phyloP scores from a whole-genome alignment of 2,888 invertebrate species.

The Ochropacha duplaris region DNA sequence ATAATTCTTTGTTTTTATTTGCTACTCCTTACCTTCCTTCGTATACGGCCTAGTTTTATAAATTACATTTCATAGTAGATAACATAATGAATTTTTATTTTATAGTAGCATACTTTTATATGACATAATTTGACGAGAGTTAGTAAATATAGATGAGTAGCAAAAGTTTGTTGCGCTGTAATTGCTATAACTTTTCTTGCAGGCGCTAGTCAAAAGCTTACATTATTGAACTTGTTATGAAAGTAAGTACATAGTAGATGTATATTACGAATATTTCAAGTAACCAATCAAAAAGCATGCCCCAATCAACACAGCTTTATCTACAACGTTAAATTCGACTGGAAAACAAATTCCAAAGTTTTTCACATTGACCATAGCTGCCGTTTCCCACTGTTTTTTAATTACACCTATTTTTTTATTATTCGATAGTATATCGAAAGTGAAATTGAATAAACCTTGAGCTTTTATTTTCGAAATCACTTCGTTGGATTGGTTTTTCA shows the following conservation, averaged over 20 bases:
- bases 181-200: not conserved
- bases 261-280: slow-evolving; percentile 29
- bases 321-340: slow-evolving; percentile 33
- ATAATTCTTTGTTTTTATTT: slow-evolving; percentile 8
- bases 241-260: not conserved
- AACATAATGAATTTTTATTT: too few species aligned
- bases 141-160: not conserved
- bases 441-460: slow-evolving; percentile 16
- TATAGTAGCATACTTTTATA: too few species aligned
- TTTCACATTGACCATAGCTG: slow-evolving; percentile 16
- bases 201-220: not conserved
- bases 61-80: too few species aligned
- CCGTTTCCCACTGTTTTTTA: slow-evolving; percentile 26
- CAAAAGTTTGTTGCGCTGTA: not conserved
- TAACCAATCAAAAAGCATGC: slow-evolving; percentile 53
- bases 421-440: slow-evolving; percentile 32
- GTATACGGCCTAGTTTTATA: too few species aligned
- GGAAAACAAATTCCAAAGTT: slow-evolving; percentile 50
- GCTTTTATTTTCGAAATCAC: slow-evolving; percentile 39
- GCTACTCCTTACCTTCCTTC: too few species aligned
- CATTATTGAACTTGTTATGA: not conserved
- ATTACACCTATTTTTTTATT: slow-evolving; percentile 42
- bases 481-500: slow-evolving; percentile 36
- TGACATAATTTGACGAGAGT: too few species aligned
- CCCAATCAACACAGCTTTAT: slow-evolving; percentile 52